phyloP scores from a whole-genome alignment of 2,113 vertebrate genomes.

The Gila orcuttii region DNA sequence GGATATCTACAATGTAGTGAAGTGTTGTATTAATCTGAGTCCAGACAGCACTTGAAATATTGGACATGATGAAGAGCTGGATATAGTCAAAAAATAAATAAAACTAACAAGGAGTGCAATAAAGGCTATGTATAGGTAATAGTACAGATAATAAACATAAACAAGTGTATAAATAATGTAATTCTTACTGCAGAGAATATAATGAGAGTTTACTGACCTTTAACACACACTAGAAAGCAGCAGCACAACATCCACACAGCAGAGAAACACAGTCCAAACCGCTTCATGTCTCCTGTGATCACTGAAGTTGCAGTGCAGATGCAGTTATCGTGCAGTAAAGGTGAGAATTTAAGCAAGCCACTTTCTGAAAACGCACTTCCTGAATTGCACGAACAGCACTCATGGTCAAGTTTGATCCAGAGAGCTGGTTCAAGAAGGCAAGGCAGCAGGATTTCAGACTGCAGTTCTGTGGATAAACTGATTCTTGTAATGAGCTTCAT shows the following conservation, averaged over 20 bases:
- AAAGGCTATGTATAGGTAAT: neutral
- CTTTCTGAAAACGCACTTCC: neutral
- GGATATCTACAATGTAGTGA: conserved; percentile 5
- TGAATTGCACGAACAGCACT: too few species aligned
- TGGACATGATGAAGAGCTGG: neutral
- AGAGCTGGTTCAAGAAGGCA: conserved; percentile 12
- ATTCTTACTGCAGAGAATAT: neutral
- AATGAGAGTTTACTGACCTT: conserved; percentile 23
- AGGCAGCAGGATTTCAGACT: conserved; percentile 44
- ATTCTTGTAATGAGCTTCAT: neutral
- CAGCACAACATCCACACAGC: conserved; percentile 10
- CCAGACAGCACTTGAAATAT: conserved; percentile 31
- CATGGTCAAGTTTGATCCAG: neutral
- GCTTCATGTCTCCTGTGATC: neutral
- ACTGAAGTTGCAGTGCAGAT: neutral
- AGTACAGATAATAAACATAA: neutral
- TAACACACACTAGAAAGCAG: neutral
- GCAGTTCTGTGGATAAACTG: conserved; percentile 10
- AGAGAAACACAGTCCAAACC: neutral
- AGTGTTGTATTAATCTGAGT: neutral
- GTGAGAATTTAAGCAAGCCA: neutral
- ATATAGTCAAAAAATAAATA: neutral
- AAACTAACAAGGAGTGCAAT: neutral
- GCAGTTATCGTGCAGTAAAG: neutral
- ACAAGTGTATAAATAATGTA: neutral